These are phyloP conservation scores for Glaucidium brasilianum DNA, from an alignment of 2,113 vertebrate species.

Conservation along the genomic window DNA sequence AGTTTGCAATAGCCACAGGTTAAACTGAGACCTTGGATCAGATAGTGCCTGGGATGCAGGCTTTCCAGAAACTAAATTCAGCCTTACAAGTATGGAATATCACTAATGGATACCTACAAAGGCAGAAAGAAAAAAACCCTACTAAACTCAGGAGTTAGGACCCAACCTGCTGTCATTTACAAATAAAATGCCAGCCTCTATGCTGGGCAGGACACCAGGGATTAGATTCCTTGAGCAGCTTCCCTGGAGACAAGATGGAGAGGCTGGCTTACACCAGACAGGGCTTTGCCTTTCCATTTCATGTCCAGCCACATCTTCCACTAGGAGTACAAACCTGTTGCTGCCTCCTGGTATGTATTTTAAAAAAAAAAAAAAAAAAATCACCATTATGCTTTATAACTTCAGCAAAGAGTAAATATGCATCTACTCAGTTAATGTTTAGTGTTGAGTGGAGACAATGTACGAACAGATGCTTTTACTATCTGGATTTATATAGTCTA, in stretches of 20 bases:
- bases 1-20: not conserved
- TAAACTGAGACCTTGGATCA: not conserved
- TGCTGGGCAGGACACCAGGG: not conserved
- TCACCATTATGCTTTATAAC: not conserved
- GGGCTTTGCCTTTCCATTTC: not conserved
- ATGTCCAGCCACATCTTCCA: not conserved
- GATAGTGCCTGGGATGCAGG: not conserved
- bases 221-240: not conserved
- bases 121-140: not conserved
- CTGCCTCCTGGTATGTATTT: not conserved
- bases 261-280: not conserved
- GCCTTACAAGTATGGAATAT: not conserved
- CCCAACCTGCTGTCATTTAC: not conserved
- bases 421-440: not conserved
- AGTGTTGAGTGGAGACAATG: not conserved
- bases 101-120: not conserved
- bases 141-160: not conserved
- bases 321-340: not conserved
- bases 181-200: not conserved
- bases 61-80: not conserved
- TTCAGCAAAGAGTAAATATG: not conserved
- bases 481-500: not conserved
- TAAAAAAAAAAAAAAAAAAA: not conserved
- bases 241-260: not conserved
- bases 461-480: not conserved